Percentiles rank a stretch among this genome's conserved stretches.
Conservation (phyloP, 2,888 invertebrate genomes). For the Portevinia maculata region DNA sequence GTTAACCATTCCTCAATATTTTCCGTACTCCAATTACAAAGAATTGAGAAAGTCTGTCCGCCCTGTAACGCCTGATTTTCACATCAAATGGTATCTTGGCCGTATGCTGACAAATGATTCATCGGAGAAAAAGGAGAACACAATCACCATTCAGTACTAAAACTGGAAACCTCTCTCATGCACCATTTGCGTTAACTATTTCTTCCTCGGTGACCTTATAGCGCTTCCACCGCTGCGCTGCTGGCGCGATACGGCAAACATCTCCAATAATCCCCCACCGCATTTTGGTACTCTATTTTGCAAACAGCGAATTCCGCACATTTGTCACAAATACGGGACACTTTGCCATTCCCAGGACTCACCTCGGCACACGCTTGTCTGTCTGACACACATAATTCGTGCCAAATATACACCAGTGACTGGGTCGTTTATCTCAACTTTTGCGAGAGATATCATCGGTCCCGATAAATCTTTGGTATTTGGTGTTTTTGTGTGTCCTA, state of each 20-base stretch:
- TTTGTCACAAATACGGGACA: conserved; percentile 19
- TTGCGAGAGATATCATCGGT: conserved; percentile 56
- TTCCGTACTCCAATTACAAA: conserved; percentile 49
- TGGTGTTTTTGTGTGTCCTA: conserved; percentile 34
- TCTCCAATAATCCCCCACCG: conserved; percentile 37
- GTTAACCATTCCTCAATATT: conserved; percentile 3
- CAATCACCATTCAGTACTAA: conserved; percentile 20
- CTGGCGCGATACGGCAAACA: conserved; percentile 50
- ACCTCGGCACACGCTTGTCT: conserved; percentile 9
- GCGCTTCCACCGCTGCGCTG: conserved; percentile 1
- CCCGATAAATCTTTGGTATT: conserved; percentile 65
- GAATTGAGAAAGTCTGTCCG: conserved; percentile 54
- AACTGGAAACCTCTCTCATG: conserved; percentile 34
- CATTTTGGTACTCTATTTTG: conserved; percentile 57
- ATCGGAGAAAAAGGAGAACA: conserved; percentile 12
- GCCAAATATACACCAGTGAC: conserved; percentile 59
- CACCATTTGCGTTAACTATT: conserved; percentile 8
- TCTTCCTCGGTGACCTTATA: conserved; percentile 54
- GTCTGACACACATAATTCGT: conserved; percentile 52
- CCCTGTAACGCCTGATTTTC: conserved; percentile 34
- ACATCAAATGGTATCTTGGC: conserved; percentile 25
- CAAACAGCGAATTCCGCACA: conserved; percentile 46
- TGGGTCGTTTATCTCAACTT: conserved; percentile 46
- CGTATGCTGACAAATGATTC: conserved; percentile 34
- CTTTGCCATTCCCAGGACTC: conserved; percentile 50